Evolutionary conservation across 2,113 vertebrate species (phyloP).

Genomic region (Mesembrinibis cayennensis): DNA sequence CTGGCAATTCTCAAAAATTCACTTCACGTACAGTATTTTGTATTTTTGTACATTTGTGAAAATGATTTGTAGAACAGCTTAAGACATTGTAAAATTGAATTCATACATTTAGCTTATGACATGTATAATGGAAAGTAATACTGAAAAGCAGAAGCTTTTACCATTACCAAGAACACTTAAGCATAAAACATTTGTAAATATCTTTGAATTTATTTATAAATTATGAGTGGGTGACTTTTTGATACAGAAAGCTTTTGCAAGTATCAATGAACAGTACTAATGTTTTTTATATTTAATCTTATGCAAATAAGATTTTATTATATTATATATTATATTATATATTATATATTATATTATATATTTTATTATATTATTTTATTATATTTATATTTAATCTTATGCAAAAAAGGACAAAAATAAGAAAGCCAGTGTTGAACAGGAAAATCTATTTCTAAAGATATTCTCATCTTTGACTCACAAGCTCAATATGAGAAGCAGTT

Average conservation of each 20-base stretch:
- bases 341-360: too few relatives aligned
- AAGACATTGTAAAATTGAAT: background rate
- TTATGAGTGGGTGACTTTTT: background rate
- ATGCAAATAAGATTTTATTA: too few relatives aligned
- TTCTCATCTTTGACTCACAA: background rate
- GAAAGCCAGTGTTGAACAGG: background rate
- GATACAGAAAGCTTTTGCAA: background rate
- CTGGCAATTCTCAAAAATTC: background rate
- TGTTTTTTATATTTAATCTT: background rate
- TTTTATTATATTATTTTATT: too few relatives aligned
- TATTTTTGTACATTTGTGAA: background rate
- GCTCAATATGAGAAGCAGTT: background rate
- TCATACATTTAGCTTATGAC: background rate
- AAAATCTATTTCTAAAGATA: background rate
- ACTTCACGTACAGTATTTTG: background rate
- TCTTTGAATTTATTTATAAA: background rate
- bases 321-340: too few relatives aligned
- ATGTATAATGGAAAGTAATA: background rate
- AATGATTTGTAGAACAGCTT: background rate
- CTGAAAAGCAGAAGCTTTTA: background rate
- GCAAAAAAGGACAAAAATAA: background rate
- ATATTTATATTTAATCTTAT: background rate
- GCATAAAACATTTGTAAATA: background rate
- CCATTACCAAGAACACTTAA: background rate
- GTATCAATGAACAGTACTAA: background rate